Percentiles rank a stretch among this genome's conserved stretches.
Conservation (phyloP, 2,113 vertebrate genomes). For the Campylomormyrus numenius region DNA sequence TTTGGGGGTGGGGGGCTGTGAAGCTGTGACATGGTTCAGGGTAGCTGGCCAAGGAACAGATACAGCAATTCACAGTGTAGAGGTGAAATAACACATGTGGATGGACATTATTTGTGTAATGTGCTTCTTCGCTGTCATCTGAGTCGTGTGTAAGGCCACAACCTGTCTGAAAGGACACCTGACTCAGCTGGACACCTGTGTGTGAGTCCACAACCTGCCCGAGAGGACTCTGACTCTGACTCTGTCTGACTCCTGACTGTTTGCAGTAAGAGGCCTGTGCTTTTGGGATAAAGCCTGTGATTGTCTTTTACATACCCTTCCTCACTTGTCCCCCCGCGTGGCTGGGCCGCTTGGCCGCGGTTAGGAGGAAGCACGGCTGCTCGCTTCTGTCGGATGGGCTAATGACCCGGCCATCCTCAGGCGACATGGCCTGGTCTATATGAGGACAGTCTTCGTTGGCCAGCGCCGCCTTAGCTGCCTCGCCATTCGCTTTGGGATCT, state of each 20-base stretch:
- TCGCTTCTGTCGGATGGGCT: conserved; percentile 73
- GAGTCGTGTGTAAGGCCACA: not conserved
- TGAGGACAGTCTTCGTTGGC: conserved; percentile 91
- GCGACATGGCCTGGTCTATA: conserved; percentile 88
- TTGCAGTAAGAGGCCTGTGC: not conserved
- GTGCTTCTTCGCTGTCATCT: not conserved
- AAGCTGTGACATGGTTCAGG: not conserved
- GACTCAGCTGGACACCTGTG: not conserved
- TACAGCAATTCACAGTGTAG: not conserved
- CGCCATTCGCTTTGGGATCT: conserved; percentile 92
- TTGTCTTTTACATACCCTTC: conserved; percentile 75
- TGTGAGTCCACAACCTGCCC: not conserved
- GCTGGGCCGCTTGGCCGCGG: conserved; percentile 77
- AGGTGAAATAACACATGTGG: not conserved
- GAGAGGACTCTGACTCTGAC: not conserved
- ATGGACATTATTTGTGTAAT: not conserved
- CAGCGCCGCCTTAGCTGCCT: conserved; percentile 86
- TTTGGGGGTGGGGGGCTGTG: conserved; percentile 3
- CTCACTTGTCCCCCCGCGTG: conserved; percentile 80
- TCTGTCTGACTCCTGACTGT: not conserved
- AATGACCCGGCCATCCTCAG: conserved; percentile 77
- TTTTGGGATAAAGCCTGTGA: conserved; percentile 7
- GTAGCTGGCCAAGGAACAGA: not conserved
- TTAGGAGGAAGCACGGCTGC: conserved; percentile 86
- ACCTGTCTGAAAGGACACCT: not conserved